These are phyloP conservation scores for Paramisgurnus dabryanus DNA, from an alignment of 2,113 vertebrate species.

Conservation along the genomic window DNA sequence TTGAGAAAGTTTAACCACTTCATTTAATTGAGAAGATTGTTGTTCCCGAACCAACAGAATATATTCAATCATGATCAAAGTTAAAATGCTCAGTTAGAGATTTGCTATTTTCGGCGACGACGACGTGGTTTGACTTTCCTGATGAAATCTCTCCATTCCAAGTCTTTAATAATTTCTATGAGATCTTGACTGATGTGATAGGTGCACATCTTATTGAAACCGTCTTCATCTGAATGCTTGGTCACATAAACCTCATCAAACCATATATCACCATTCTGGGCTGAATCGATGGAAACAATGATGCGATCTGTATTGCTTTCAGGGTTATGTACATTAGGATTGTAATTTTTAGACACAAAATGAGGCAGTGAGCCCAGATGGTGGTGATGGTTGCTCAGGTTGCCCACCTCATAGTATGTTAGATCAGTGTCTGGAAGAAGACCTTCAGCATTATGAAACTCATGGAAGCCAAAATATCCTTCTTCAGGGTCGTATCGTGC, in stretches of 20 bases:
- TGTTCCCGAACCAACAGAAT: too few species aligned
- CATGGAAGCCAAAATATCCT: conserved; percentile 43
- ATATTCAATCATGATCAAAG: too few species aligned
- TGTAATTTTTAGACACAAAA: not conserved
- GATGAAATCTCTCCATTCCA: conserved; percentile 18
- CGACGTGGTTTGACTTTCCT: not conserved
- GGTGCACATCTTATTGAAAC: not conserved
- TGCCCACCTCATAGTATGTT: conserved; percentile 36
- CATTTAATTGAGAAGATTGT: too few species aligned
- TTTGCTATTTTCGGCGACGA: not conserved
- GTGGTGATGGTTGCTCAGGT: not conserved
- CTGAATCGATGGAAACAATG: conserved; percentile 7
- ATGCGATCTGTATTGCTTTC: conserved; percentile 43
- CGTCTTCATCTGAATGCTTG: not conserved
- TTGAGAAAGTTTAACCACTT: too few species aligned
- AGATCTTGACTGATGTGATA: conserved; percentile 27
- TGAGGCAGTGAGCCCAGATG: not conserved
- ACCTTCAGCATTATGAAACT: conserved; percentile 10
- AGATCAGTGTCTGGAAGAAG: conserved; percentile 4
- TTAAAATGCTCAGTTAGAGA: too few species aligned
- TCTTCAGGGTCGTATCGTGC: not conserved
- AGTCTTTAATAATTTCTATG: not conserved
- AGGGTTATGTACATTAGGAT: not conserved
- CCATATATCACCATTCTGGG: too few species aligned
- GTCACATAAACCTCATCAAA: conserved; percentile 41